phyloP scores from a whole-genome alignment of 2,888 invertebrate genomes.

The Coremacera marginata region DNA sequence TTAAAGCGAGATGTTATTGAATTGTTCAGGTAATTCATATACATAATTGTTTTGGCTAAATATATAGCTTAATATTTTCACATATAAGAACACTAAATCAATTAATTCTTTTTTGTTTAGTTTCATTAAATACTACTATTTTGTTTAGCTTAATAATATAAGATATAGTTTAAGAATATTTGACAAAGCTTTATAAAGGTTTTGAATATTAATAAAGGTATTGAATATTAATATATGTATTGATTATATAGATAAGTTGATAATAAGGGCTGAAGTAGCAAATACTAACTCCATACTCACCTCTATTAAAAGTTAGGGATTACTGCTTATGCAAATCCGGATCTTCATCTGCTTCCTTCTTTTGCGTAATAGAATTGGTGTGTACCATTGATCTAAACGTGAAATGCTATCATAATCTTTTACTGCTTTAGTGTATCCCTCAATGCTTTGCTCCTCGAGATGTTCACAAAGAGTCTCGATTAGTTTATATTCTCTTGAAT shows the following conservation, averaged over 20 bases:
- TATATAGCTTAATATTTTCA: conserved; percentile 37
- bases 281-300: no score
- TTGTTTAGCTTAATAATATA: neutral
- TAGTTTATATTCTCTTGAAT: no score
- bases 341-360: conserved; percentile 89
- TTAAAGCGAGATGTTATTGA: conserved; percentile 4
- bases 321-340: no score
- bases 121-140: conserved; percentile 5
- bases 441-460: conserved; percentile 94
- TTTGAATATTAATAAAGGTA: conserved; percentile 8
- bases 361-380: conserved; percentile 91
- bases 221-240: neutral
- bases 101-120: conserved; percentile 25
- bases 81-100: conserved; percentile 47
- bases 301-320: no score
- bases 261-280: no score
- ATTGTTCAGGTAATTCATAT: conserved; percentile 3
- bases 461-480: conserved; percentile 88
- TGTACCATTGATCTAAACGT: conserved; percentile 96
- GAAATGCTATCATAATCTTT: conserved; percentile 97
- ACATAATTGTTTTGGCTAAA: conserved; percentile 10
- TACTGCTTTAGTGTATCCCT: conserved; percentile 94
- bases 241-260: no score
- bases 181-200: conserved; percentile 7
- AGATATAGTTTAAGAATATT: conserved; percentile 15